Evolutionary conservation across 2,113 vertebrate species (phyloP).

Genomic region (Egretta garzetta): DNA sequence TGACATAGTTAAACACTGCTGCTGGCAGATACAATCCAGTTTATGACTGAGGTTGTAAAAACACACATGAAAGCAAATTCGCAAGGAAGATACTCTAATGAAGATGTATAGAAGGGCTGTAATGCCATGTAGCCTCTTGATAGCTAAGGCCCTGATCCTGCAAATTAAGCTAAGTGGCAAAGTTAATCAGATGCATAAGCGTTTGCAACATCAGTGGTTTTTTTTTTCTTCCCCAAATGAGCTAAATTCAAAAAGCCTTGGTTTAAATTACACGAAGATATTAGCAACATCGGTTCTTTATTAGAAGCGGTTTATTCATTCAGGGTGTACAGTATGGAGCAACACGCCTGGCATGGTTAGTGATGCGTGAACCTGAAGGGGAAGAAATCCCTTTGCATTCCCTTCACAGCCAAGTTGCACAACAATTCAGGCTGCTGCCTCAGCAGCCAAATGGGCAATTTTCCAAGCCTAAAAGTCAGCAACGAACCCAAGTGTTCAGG

Average conservation of each 20-base stretch:
- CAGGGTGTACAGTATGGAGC: conserved; percentile 39
- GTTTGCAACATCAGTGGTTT: conserved; percentile 59
- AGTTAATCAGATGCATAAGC: conserved; percentile 70
- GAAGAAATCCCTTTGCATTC: conserved; percentile 67
- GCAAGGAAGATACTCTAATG: conserved; percentile 56
- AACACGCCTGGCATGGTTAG: conserved; percentile 64
- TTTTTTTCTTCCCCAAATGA: conserved; percentile 47
- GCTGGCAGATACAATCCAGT: conserved; percentile 46
- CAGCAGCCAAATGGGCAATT: conserved; percentile 59
- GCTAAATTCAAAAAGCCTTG: conserved; percentile 61
- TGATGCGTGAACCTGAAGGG: conserved; percentile 67
- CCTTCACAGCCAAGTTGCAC: conserved; percentile 68
- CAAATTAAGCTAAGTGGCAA: conserved; percentile 58
- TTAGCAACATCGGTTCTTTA: conserved; percentile 34
- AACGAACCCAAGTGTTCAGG: neutral
- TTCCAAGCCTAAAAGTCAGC: conserved; percentile 59
- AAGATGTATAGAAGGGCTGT: conserved; percentile 63
- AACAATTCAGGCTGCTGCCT: conserved; percentile 64
- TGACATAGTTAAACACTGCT: conserved; percentile 59
- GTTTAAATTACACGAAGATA: conserved; percentile 61
- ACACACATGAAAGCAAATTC: conserved; percentile 47
- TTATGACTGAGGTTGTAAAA: conserved; percentile 48
- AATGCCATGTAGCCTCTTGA: conserved; percentile 64
- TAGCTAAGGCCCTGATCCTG: conserved; percentile 68
- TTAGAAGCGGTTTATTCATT: conserved; percentile 59